Base-by-base conservation (phyloP, 1,140 invertebrate species). In the Leptinotarsa undecemlineata region DNA sequence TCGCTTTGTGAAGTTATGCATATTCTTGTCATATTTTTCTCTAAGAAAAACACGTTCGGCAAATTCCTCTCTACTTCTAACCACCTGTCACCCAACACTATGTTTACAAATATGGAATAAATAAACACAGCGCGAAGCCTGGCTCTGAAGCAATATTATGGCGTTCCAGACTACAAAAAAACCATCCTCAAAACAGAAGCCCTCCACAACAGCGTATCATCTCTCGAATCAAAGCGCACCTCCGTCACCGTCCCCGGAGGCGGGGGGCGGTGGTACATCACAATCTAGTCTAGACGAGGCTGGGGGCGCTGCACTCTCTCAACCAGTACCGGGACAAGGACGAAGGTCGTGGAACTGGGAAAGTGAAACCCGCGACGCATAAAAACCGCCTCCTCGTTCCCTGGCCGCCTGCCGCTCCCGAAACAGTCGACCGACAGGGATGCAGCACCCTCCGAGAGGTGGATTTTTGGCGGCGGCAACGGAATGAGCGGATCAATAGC, bases 331-430 rank as follows among this genome's bases (percentile, higher is more conserved):
- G 48, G 74, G 77, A 70, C 77, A 76, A 73, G 75, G 72, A 73
- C 75, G 75, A 78, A 79, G 79, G 77, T 80, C 79, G 79, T 72
- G 74, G 79, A 80, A 80, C 79, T 77, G 79, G 74, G 77, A 80
- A 80, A 80, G 79, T 80, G 79, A 80, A 80, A 80, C 71, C 67
- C 71, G 64, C 77, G 79, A 80, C 79, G 79, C 76, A 73, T 73
- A 73, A 73, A 73, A 73, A 73, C 62, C 21, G 19, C 67, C 26
- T 57, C 33, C 17, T 23, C 23, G 15, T 48, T 19, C 15, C 61
- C 33, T 48, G 20, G n/a, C 21, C 17, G 19, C 61, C 20, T 72
- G 74, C 73, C 74, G 63, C 64, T 51, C 21, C 71, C 68, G 33
- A 42, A 42, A 42, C 63, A 21, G 66, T 72, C 71, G 20, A 47